These are phyloP conservation scores for Galeruca laticollis DNA, from an alignment of 2,888 invertebrate species.

Conservation along the genomic window DNA sequence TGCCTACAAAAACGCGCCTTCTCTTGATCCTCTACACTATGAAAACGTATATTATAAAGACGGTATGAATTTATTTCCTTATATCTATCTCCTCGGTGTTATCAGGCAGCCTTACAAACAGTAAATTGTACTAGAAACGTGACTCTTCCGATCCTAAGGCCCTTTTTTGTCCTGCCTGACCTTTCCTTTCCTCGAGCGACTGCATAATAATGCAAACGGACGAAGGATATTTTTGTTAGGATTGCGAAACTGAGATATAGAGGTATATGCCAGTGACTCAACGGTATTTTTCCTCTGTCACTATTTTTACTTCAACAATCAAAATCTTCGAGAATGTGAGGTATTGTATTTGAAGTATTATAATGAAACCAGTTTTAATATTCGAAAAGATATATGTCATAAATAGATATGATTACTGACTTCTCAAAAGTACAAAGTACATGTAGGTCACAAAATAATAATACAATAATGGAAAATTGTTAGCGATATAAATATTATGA, in stretches of 20 bases:
- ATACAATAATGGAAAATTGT: too few relatives aligned
- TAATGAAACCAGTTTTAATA: too few relatives aligned
- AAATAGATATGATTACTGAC: too few relatives aligned
- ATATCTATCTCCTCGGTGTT: constrained; percentile 49
- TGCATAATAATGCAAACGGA: constrained; percentile 36
- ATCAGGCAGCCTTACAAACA: constrained; percentile 52
- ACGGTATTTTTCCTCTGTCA: background rate
- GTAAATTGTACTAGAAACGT: constrained; percentile 52
- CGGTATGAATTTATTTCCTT: constrained; percentile 48
- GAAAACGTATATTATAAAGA: constrained; percentile 34
- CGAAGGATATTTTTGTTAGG: constrained; percentile 3
- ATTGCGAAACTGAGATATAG: constrained; percentile 16
- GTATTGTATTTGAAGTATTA: too few relatives aligned
- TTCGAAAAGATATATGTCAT: too few relatives aligned
- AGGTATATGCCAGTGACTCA: background rate
- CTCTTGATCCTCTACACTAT: constrained; percentile 25
- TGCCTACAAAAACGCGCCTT: constrained; percentile 22
- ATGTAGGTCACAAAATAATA: too few relatives aligned
- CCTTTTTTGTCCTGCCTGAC: constrained; percentile 41
- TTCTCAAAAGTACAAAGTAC: too few relatives aligned
- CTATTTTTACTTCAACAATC: background rate
- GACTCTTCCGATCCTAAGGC: constrained; percentile 44
- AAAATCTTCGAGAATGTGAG: background rate
- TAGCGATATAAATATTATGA: too few relatives aligned
- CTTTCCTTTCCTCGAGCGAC: constrained; percentile 39